These are phyloP conservation scores for Atrichornis clamosus DNA, from an alignment of 2,113 vertebrate genomes.

Conservation along the genomic window DNA sequence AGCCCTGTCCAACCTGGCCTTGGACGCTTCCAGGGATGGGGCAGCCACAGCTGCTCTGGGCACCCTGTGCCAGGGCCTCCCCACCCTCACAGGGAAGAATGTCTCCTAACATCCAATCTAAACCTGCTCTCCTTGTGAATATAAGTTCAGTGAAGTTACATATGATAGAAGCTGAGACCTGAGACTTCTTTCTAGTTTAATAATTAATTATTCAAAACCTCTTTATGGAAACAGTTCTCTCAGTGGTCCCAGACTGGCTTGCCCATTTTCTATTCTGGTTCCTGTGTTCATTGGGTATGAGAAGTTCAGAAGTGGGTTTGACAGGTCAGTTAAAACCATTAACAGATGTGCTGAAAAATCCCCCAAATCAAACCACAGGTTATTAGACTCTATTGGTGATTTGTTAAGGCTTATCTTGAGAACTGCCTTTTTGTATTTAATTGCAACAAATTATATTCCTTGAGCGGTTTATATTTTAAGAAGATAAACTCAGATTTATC, in stretches of 20 bases:
- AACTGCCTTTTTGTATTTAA: constrained; percentile 45
- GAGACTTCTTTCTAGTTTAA: neutral
- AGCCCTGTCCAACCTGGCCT: fast-evolving
- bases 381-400: constrained; percentile 42
- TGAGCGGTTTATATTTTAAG: neutral
- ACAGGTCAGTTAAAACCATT: neutral
- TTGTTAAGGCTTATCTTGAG: constrained; percentile 44
- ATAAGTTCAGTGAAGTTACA: neutral
- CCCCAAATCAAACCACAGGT: neutral
- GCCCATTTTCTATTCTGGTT: neutral
- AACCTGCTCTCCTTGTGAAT: neutral
- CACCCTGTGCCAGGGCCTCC: neutral
- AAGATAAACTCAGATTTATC: neutral
- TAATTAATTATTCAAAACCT: neutral
- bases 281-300: neutral
- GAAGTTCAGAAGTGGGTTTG: neutral
- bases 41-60: neutral
- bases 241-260: neutral
- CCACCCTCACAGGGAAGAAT: neutral
- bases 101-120: neutral
- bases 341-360: neutral
- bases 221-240: neutral
- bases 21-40: neutral
- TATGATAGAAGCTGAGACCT: neutral
- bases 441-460: constrained; percentile 27